These are phyloP conservation scores for Venustoraphidia nigricollis DNA, from an alignment of 2,888 invertebrate genomes.

Conservation along the genomic window DNA sequence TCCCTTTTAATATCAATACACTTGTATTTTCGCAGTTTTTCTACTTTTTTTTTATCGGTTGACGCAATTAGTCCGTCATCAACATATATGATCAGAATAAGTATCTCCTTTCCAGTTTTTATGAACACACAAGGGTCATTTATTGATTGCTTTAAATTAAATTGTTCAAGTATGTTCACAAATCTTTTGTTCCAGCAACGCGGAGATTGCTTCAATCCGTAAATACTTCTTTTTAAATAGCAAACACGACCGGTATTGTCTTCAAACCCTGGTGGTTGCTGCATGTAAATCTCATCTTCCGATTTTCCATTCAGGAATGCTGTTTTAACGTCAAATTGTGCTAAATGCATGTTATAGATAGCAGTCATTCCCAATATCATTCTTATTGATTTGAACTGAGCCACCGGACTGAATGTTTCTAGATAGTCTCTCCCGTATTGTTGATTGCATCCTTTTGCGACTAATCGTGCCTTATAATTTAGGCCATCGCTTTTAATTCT, in stretches of 20 bases:
- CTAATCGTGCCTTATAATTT: constrained; percentile 12
- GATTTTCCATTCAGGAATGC: constrained; percentile 16
- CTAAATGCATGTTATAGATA: constrained; percentile 8
- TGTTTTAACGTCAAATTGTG: constrained; percentile 11
- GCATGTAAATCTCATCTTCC: constrained; percentile 19
- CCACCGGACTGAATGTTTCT: constrained; percentile 13
- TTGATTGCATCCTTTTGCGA: constrained; percentile 10
- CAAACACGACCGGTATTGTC: constrained; percentile 10
- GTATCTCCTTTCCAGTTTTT: constrained; percentile 10
- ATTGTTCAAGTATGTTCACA: background rate
- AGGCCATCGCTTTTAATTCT: no score
- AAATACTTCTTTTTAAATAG: constrained; percentile 11
- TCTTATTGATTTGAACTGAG: constrained; percentile 10
- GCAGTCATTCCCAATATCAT: constrained; percentile 6
- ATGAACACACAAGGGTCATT: constrained; percentile 13
- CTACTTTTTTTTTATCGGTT: constrained; percentile 5
- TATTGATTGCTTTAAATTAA: constrained; percentile 9
- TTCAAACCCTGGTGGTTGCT: constrained; percentile 18
- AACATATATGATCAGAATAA: constrained; percentile 11
- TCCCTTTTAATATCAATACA: no score
- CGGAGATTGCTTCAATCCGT: constrained; percentile 11
- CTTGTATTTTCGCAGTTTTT: no score
- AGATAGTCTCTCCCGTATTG: constrained; percentile 8
- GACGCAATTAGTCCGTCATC: constrained; percentile 11
- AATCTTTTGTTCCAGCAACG: constrained; percentile 11